Evolutionary conservation across 2,888 invertebrate species (phyloP), one percentile per base, ranked within the genome.

Genomic region (Agriopis leucophaearia): DNA sequence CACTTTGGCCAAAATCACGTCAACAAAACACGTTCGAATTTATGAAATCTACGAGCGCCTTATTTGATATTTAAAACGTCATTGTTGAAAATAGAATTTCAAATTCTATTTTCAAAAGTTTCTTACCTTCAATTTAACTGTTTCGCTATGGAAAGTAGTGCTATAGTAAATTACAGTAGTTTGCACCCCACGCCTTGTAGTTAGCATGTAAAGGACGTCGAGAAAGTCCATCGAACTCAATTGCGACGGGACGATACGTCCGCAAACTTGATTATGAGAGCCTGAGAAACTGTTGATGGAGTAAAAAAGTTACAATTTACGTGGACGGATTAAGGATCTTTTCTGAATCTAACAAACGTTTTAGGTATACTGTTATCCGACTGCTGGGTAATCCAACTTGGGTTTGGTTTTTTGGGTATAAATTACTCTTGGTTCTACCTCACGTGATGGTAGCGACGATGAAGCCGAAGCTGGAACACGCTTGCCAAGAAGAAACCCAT

Each of bases 201-300:
- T 70, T 70, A 56, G 57, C 55, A 73, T 69, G 73, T 71, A 74
- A 66, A 66, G 62, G 55, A 57, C 57, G 70, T 70, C 60, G 16
- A 8, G 45, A 48, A 72, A 74, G 73, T 69, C 62, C 66, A 61
- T 71, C 66, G 69, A 73, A 70, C 71, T 70, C 71, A 69, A 74
- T 72, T 72, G 66, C 59, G 64, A 64, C 45, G 72, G 70, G 72
- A 72, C 72, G 71, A 73, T 70, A 71, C 72, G 70, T 69, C 70
- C 69, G 59, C 66, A 72, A 74, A 69, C 69, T 70, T 59, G 70
- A 73, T 75, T 73, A 76, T 69, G 63, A 50, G 56, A 66, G 66
- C 48, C 57, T 59, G 48, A 60, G 44, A 51, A 70, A 70, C 65
- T 62, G 42, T 68, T 42, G 42, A 50, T 64, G 44, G 64, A 67